Evolutionary conservation across 1,140 invertebrate genomes (phyloP).

Genomic region (Arctopsyche grandis): DNA sequence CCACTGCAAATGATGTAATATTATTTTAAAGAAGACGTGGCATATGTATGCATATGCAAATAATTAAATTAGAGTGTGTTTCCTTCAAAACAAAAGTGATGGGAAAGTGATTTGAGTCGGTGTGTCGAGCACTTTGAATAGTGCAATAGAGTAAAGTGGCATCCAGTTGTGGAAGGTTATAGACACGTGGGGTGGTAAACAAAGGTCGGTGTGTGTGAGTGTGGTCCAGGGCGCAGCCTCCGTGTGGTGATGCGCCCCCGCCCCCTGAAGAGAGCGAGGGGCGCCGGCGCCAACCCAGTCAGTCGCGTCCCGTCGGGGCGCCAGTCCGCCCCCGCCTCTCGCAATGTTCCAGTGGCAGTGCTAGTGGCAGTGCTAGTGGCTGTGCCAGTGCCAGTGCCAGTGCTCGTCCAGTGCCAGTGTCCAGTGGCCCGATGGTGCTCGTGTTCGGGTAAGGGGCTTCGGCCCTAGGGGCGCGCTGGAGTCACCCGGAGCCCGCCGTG

Average conservation of each 20-base stretch:
- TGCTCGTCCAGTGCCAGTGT: neutral
- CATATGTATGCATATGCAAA: no score
- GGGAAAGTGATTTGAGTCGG: no score
- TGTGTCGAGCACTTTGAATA: no score
- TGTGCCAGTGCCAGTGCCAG: neutral
- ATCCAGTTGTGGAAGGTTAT: neutral
- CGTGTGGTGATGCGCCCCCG: conserved; percentile 44
- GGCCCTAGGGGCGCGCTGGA: conserved; percentile 58
- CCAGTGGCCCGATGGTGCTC: neutral
- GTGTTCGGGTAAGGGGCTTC: conserved; percentile 6
- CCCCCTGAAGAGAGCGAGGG: neutral
- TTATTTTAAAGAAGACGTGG: no score
- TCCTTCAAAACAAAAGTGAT: no score
- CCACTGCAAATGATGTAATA: no score
- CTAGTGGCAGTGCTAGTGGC: neutral
- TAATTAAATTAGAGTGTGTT: no score
- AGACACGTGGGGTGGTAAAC: conserved; percentile 6
- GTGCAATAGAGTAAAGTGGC: no score
- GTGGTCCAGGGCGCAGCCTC: conserved; percentile 37
- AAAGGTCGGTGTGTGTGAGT: neutral
- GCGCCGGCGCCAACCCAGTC: conserved; percentile 34
- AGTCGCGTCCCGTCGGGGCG: neutral
- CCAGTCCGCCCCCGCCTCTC: neutral
- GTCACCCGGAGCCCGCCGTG: conserved; percentile 60
- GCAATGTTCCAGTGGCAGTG: neutral